Conservation (phyloP, 2,113 vertebrate genomes). For the Hymenochirus boettgeri region DNA sequence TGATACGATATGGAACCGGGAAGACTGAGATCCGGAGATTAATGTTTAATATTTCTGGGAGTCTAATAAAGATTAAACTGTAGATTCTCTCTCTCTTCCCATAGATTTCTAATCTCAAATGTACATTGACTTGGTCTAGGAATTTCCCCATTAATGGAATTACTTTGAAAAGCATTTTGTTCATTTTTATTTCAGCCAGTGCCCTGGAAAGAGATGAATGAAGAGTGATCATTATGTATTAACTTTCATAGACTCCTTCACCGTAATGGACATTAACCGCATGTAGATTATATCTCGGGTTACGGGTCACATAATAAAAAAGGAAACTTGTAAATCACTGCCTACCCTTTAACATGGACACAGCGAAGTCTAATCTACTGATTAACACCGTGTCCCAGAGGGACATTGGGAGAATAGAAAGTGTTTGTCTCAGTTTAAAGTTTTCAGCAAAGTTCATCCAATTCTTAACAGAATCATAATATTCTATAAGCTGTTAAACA, state of each 20-base stretch:
- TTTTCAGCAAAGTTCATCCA: slow-evolving; percentile 7
- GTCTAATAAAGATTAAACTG: no score
- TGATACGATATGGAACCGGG: no score
- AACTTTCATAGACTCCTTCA: slow-evolving; percentile 18
- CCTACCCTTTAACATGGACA: slow-evolving; percentile 9
- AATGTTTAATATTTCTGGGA: no score
- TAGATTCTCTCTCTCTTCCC: no score
- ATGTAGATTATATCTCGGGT: slow-evolving; percentile 21
- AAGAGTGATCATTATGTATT: slow-evolving; percentile 35
- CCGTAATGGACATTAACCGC: slow-evolving; percentile 18
- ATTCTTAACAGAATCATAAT: slow-evolving; percentile 24
- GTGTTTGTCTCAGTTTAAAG: slow-evolving; percentile 30
- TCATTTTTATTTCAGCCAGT: no score
- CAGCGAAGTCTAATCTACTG: slow-evolving; percentile 16
- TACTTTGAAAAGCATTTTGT: no score
- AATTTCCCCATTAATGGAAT: no score
- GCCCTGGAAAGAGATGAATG: no score
- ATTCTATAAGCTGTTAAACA: slow-evolving; percentile 22
- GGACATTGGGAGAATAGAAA: slow-evolving; percentile 4
- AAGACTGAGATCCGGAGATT: no score
- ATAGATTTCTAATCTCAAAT: no score
- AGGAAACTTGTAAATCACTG: slow-evolving; percentile 14
- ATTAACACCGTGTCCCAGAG: slow-evolving; percentile 8
- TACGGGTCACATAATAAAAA: slow-evolving; percentile 3
- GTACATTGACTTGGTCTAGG: no score